These are phyloP conservation scores for Dendrocopos noguchii DNA, from an alignment of 2,113 vertebrate genomes.

Conservation along the genomic window DNA sequence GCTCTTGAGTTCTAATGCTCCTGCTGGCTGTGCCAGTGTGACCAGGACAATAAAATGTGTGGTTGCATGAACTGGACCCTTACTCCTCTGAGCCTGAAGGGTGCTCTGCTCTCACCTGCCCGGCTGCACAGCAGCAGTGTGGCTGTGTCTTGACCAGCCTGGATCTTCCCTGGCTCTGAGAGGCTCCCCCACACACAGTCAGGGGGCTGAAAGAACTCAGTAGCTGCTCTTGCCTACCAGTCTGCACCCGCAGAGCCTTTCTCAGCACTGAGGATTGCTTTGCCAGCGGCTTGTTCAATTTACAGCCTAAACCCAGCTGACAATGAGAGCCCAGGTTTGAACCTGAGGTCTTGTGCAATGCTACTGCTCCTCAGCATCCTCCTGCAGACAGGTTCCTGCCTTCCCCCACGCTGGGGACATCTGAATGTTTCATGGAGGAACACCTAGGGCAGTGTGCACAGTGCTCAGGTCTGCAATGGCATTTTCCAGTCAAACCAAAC, in stretches of 20 bases:
- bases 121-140: background rate
- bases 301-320: background rate
- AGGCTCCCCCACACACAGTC: background rate
- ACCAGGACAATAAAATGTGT: background rate
- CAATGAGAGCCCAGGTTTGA: background rate
- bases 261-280: background rate
- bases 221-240: background rate
- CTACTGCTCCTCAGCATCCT: background rate
- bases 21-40: background rate
- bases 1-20: background rate
- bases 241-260: background rate
- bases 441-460: background rate
- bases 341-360: background rate
- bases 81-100: background rate
- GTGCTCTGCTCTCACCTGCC: background rate
- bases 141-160: background rate
- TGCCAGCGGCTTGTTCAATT: background rate
- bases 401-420: background rate
- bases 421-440: background rate
- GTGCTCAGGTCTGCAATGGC: background rate
- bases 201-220: background rate
- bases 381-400: background rate
- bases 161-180: background rate
- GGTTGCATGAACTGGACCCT: background rate
- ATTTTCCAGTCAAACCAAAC: background rate